Conservation (phyloP, 2,113 vertebrate species). For the Dicentrarchus labrax region DNA sequence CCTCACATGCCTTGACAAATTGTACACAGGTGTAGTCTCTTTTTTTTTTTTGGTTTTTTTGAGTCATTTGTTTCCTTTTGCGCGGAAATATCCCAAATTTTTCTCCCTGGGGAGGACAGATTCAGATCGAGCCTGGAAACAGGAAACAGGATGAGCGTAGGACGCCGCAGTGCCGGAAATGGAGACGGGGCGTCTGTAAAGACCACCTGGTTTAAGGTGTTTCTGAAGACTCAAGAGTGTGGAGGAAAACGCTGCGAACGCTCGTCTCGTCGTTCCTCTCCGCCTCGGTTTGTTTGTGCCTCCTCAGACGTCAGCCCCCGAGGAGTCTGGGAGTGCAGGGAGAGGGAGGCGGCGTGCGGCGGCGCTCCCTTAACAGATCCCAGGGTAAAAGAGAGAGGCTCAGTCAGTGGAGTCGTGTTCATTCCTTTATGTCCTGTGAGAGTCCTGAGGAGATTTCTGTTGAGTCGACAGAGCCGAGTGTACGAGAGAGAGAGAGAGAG, state of each 20-base stretch:
- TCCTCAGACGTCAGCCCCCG: background rate
- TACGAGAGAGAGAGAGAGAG: constrained; percentile 12
- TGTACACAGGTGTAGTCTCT: constrained; percentile 68
- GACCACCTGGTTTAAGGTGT: background rate
- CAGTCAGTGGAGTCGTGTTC: constrained; percentile 48
- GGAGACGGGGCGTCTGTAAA: background rate
- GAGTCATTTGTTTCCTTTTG: constrained; percentile 57
- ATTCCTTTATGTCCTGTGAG: constrained; percentile 70
- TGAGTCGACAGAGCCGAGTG: constrained; percentile 58
- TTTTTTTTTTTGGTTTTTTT: constrained; percentile 11
- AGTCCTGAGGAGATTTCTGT: constrained; percentile 82
- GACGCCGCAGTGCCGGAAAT: background rate
- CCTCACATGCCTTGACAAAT: constrained; percentile 78
- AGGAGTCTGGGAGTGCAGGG: constrained; percentile 15
- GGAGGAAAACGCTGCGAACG: background rate
- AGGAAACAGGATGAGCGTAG: background rate
- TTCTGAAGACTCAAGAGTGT: background rate
- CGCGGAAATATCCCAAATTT: constrained; percentile 24
- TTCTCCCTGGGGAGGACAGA: constrained; percentile 1
- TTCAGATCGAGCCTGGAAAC: constrained; percentile 2
- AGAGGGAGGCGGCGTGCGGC: background rate
- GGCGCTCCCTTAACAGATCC: background rate
- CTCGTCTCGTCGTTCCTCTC: background rate
- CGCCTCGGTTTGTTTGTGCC: constrained; percentile 10
- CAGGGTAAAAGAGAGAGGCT: constrained; percentile 23